Evolutionary conservation across 2,113 vertebrate species (phyloP), one percentile per base, ranked within the genome.

Genomic region (Toxostoma redivivum): DNA sequence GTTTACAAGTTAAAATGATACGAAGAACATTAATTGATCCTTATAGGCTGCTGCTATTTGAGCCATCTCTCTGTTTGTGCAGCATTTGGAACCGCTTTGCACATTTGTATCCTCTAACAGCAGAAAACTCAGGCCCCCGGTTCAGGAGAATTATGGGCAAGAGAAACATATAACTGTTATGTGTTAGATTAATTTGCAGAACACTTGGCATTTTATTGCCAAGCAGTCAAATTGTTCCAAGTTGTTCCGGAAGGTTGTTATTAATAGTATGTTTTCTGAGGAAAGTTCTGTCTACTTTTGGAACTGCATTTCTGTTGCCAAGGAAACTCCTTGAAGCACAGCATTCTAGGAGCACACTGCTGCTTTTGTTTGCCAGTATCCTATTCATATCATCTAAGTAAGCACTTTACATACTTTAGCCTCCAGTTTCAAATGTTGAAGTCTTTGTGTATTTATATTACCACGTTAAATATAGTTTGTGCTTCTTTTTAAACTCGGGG

Each of bases 211-310:
- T 98, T 96, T 91, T 97, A 96, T 97, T 99, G 98, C 98, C 98
- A 99, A 99, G 98, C 97, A 96, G 97, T 98, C 98, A 98, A 98
- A 99, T 98, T 98, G 98, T 98, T 98, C 98, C 98, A 98, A 98
- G 98, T 98, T 98, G 98, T 98, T 98, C 98, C 98, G 98, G 98
- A 98, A 99, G 98, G 98, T 97, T 98, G 98, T 98, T 98, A 98
- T 98, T 98, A 98, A 98, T 98, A 98, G 98, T 98, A 98, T 97
- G 98, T 98, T 98, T 98, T 98, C 98, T 98, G 97, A 98, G 97
- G 98, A 98, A 98, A 98, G 97, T 98, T 98, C 98, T 98, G 98
- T 98, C 98, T 98, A 98, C 98, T 98, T 98, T 98, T 98, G 98
- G 98, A 98, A 98, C 97, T 97, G 98, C 98, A 97, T 98, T 98